Percentiles rank a stretch among this genome's conserved stretches.
phyloP scores from a whole-genome alignment of 2,797 vertebrate species.

The Fistularia tabacaria region DNA sequence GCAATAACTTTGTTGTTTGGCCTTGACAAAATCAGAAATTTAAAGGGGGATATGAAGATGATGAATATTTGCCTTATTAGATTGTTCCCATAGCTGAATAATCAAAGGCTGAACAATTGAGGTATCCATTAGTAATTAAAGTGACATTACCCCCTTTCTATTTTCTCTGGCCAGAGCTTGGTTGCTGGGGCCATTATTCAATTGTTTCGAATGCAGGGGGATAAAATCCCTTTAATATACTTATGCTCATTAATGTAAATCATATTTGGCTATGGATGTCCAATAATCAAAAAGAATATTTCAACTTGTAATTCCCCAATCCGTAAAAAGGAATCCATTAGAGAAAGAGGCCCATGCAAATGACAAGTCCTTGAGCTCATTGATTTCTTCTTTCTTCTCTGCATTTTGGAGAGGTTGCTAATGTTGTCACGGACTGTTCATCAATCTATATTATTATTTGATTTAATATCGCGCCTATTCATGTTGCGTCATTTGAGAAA shows the following conservation, averaged over 20 bases:
- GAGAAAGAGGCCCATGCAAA: slow-evolving; percentile 72
- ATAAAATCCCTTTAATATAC: slow-evolving; percentile 84
- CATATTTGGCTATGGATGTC: slow-evolving; percentile 86
- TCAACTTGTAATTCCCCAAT: slow-evolving; percentile 73
- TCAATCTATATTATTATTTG: slow-evolving; percentile 81
- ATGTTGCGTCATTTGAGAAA: slow-evolving; percentile 72
- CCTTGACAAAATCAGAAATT: slow-evolving; percentile 68
- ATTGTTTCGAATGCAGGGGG: slow-evolving; percentile 75
- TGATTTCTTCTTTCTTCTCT: slow-evolving; percentile 66
- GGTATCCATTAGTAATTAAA: slow-evolving; percentile 83
- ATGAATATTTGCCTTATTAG: slow-evolving; percentile 80
- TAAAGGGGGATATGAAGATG: slow-evolving; percentile 71
- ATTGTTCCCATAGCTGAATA: slow-evolving; percentile 75
- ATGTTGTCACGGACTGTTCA: slow-evolving; percentile 80
- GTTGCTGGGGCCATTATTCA: slow-evolving; percentile 77
- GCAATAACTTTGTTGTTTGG: slow-evolving; percentile 55
- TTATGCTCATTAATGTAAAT: slow-evolving; percentile 86
- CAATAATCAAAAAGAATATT: slow-evolving; percentile 85
- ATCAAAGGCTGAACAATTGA: slow-evolving; percentile 76
- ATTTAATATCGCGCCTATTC: slow-evolving; percentile 79
- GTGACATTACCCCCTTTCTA: slow-evolving; percentile 70
- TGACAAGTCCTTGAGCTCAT: slow-evolving; percentile 75
- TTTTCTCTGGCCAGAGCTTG: slow-evolving; percentile 56
- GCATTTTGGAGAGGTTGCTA: slow-evolving; percentile 74
- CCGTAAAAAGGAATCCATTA: slow-evolving; percentile 79